These are phyloP conservation scores for Drosophila kanekoi DNA, from an alignment of 2,888 invertebrate species.

Conservation along the genomic window DNA sequence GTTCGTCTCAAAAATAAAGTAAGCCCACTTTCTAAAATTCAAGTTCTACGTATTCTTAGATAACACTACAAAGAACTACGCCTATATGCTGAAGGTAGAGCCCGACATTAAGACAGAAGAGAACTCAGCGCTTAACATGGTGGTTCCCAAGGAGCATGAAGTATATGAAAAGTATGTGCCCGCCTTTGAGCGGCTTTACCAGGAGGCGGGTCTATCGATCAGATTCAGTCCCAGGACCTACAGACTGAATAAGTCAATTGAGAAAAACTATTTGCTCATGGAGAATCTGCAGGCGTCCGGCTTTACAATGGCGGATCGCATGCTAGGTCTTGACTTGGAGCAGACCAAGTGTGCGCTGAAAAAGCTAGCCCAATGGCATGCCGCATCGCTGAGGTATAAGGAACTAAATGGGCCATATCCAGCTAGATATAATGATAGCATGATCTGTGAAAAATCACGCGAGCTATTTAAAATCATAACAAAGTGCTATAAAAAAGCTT, in stretches of 20 bases:
- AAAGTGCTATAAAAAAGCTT: conserved; percentile 7
- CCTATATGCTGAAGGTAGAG: conserved; percentile 59
- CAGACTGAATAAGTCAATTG: conserved; percentile 29
- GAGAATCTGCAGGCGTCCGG: conserved; percentile 68
- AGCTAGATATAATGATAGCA: conserved; percentile 25
- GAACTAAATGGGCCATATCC: conserved; percentile 62
- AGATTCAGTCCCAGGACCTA: conserved; percentile 51
- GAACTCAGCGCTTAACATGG: conserved; percentile 52
- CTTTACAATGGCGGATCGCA: conserved; percentile 70
- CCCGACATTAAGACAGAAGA: background rate
- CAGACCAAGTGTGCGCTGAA: conserved; percentile 70
- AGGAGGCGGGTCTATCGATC: conserved; percentile 34
- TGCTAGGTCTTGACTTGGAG: conserved; percentile 70
- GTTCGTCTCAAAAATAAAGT: conserved; percentile 31
- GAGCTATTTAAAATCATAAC: conserved; percentile 22
- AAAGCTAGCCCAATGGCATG: conserved; percentile 82
- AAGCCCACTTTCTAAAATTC: background rate
- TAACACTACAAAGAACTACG: conserved; percentile 24
- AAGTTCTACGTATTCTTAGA: conserved; percentile 22
- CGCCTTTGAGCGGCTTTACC: conserved; percentile 61
- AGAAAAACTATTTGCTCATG: conserved; percentile 59
- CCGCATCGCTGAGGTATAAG: conserved; percentile 71
- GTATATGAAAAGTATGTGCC: conserved; percentile 60
- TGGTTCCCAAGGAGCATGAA: conserved; percentile 69
- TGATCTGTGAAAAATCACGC: conserved; percentile 35